phyloP scores from a whole-genome alignment of 2,797 vertebrate genomes.

The Sebastes itinus region DNA sequence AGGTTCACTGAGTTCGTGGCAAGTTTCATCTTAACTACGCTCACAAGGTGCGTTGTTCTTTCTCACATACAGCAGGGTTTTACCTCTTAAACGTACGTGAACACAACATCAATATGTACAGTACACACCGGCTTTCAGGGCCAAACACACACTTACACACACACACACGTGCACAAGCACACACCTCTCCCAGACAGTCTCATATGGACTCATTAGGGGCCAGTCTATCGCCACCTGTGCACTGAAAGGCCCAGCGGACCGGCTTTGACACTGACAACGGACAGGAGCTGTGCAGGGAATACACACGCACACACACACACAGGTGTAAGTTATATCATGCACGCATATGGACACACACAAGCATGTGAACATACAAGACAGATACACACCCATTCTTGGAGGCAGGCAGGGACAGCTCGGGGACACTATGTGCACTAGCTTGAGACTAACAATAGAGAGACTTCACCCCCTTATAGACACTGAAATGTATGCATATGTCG shows the following conservation, averaged over 20 bases:
- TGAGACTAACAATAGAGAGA: constrained; percentile 32
- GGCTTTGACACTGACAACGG: constrained; percentile 75
- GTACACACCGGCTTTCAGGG: constrained; percentile 25
- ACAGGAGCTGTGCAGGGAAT: constrained; percentile 72
- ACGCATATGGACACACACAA: constrained; percentile 21
- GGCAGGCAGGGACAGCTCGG: constrained; percentile 25
- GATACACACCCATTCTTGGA: constrained; percentile 43
- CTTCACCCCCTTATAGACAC: background rate
- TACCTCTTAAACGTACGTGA: constrained; percentile 29
- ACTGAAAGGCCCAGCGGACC: constrained; percentile 70
- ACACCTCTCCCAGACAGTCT: constrained; percentile 75
- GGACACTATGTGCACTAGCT: constrained; percentile 21
- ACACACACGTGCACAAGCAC: constrained; percentile 23
- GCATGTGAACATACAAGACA: constrained; percentile 36
- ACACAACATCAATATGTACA: constrained; percentile 49
- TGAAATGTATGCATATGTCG: background rate
- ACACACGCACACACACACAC: constrained; percentile 44
- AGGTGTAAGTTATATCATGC: constrained; percentile 37
- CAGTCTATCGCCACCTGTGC: constrained; percentile 81
- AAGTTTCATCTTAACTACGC: constrained; percentile 30
- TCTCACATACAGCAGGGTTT: constrained; percentile 52
- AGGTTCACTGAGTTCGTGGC: constrained; percentile 34
- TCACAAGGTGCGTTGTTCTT: constrained; percentile 29
- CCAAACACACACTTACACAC: background rate
- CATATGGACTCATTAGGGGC: constrained; percentile 83